Evolutionary conservation across 2,888 invertebrate genomes (phyloP), one percentile per base, ranked within the genome.

Genomic region (Drosophila trichaetosa): DNA sequence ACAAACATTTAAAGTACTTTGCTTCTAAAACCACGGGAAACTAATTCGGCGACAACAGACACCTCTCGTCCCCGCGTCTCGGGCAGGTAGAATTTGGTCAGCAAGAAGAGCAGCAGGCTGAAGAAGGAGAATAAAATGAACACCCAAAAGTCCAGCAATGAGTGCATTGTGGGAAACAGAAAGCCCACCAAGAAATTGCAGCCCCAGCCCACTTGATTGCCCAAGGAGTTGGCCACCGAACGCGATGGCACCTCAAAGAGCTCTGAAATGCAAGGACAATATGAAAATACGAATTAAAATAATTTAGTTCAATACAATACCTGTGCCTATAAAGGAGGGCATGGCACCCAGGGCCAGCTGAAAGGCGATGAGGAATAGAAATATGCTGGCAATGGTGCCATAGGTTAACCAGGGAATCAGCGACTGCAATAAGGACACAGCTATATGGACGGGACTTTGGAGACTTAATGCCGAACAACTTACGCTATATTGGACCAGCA

Each of bases 271-370:
- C 91, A 93, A 13, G 69, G 72, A 5, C 7, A 6, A 13, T 36
- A 40, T 36, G 10, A 34, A 63, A 11, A 21, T 29, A 18, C 11
- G 0, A 33, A 29, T 27, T 29, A 2, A 54, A 27, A 2, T 7
- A 13, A n/a, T 10, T 2, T 31, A 7, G 31, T 10, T 7, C 0
- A 6, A 48, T 5, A 10, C 56, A 4, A n/a, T 34, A 82, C 81
- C 82, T 56, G 84, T 61, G 40, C 84, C 82, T 54, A 82, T 82
- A 18, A 84, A 82, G 3, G 76, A 70, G 1, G 82, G 84, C 69
- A 84, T 73, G 1, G 84, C 65, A 16, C 69, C 82, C 48, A 84
- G 16, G 1, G 76, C 84, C 34, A 84, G 48, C 24, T 82, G 78
- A 21, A 81, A 82, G 33, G 46, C 29, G 4, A 82, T 58, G 1